phyloP scores from a whole-genome alignment of 2,797 vertebrate genomes.

The Nannoperca obscura region DNA sequence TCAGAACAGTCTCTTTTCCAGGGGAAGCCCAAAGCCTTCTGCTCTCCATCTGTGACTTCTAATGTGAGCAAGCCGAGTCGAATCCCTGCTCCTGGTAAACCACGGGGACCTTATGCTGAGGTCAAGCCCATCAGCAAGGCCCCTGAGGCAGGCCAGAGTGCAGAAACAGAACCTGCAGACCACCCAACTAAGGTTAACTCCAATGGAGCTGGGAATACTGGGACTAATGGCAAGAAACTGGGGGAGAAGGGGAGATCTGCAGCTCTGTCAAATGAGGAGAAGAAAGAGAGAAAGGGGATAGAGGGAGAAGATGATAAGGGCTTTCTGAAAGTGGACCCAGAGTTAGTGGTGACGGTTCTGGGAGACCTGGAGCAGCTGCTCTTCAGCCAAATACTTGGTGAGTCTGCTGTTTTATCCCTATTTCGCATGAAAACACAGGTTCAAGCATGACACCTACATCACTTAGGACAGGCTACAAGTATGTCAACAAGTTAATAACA shows the following conservation, averaged over 20 bases:
- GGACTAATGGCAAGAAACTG: conserved; percentile 66
- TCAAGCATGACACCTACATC: conserved; percentile 10
- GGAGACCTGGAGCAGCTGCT: conserved; percentile 98
- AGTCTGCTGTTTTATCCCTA: conserved; percentile 73
- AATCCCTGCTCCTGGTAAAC: conserved; percentile 86
- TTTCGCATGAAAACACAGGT: conserved; percentile 20
- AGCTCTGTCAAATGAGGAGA: conserved; percentile 70
- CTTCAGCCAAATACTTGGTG: conserved; percentile 97
- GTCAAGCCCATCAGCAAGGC: conserved; percentile 95
- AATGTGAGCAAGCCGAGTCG: conserved; percentile 89
- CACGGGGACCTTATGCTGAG: conserved; percentile 93
- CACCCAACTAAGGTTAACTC: conserved; percentile 84
- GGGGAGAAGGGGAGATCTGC: conserved; percentile 66
- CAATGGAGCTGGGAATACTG: conserved; percentile 69
- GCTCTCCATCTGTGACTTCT: conserved; percentile 81
- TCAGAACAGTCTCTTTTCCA: conserved; percentile 96
- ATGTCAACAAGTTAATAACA: conserved; percentile 16
- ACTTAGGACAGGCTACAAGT: background rate
- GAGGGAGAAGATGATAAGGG: conserved; percentile 90
- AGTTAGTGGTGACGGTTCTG: conserved; percentile 96
- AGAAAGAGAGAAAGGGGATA: conserved; percentile 80
- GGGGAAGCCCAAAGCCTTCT: conserved; percentile 86
- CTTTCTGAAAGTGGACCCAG: conserved; percentile 97
- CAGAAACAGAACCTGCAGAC: conserved; percentile 60
- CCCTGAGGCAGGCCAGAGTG: conserved; percentile 80